These are phyloP conservation scores for Rhagonycha fulva DNA, from an alignment of 2,888 invertebrate species.

Conservation along the genomic window DNA sequence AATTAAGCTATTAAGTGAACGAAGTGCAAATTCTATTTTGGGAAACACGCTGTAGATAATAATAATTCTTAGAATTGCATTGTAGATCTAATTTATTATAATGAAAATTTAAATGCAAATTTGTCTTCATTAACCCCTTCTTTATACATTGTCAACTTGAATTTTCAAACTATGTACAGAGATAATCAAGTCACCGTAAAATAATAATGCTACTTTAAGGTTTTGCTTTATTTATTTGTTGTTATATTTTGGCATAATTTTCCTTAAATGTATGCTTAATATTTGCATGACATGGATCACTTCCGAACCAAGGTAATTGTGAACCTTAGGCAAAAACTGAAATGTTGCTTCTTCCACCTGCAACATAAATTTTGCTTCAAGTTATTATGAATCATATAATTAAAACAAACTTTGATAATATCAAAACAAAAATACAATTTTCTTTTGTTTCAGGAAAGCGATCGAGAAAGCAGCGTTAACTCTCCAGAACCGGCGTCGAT, in stretches of 20 bases:
- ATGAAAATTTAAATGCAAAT: not conserved
- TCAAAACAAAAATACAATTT: not conserved
- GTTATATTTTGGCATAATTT: not conserved
- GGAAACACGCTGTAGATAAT: not conserved
- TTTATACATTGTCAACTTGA: not conserved
- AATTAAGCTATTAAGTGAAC: not conserved
- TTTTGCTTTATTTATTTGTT: not conserved
- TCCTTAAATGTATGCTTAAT: not conserved
- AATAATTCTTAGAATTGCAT: not conserved
- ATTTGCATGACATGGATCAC: not conserved
- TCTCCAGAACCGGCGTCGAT: slow-evolving; percentile 61
- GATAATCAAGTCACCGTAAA: not conserved
- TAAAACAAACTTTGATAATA: no score
- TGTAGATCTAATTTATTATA: not conserved
- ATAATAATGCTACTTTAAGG: not conserved
- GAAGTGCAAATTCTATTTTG: not conserved
- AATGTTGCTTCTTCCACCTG: not conserved
- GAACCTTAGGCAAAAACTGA: not conserved
- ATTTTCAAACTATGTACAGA: not conserved
- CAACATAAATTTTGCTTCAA: no score
- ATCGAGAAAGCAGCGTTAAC: slow-evolving; percentile 67
- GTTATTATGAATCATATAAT: no score
- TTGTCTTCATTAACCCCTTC: not conserved
- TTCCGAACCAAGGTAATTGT: not conserved
- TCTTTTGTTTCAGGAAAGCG: slow-evolving; percentile 62